Conservation (phyloP, 2,113 vertebrate species). For the Progne subis region DNA sequence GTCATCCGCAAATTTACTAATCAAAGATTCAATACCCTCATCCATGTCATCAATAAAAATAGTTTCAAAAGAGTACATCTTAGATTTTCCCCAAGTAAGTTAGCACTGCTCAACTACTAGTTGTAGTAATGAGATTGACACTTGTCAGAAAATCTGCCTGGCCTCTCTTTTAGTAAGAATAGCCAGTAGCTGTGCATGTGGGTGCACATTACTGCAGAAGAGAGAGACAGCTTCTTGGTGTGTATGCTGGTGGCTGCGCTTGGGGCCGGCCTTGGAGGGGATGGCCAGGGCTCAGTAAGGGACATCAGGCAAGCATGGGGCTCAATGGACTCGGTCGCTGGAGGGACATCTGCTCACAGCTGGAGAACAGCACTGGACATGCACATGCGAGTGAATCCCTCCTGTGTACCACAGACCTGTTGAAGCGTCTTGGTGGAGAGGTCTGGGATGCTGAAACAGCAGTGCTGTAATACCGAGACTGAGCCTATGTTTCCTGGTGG, state of each 20-base stretch:
- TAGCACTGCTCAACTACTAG: neutral
- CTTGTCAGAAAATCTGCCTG: neutral
- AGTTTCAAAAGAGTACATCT: neutral
- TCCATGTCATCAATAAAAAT: no score
- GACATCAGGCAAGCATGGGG: accelerated
- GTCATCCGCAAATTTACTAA: no score
- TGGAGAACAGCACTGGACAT: neutral
- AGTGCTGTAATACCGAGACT: accelerated
- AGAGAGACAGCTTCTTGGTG: neutral
- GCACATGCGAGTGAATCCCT: neutral
- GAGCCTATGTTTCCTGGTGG: neutral
- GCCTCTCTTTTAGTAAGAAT: neutral
- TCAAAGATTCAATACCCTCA: no score
- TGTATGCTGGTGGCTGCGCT: neutral
- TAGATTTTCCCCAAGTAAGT: neutral
- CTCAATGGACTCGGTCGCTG: accelerated
- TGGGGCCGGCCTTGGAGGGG: neutral
- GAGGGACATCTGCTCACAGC: neutral
- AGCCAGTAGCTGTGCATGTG: neutral
- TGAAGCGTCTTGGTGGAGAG: neutral
- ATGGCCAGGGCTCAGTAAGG: neutral
- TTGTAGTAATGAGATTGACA: neutral
- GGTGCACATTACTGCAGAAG: neutral
- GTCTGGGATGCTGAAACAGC: neutral
- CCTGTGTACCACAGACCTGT: neutral